These are phyloP conservation scores for Oegoconia quadripuncta DNA, from an alignment of 2,888 invertebrate species.

Conservation along the genomic window DNA sequence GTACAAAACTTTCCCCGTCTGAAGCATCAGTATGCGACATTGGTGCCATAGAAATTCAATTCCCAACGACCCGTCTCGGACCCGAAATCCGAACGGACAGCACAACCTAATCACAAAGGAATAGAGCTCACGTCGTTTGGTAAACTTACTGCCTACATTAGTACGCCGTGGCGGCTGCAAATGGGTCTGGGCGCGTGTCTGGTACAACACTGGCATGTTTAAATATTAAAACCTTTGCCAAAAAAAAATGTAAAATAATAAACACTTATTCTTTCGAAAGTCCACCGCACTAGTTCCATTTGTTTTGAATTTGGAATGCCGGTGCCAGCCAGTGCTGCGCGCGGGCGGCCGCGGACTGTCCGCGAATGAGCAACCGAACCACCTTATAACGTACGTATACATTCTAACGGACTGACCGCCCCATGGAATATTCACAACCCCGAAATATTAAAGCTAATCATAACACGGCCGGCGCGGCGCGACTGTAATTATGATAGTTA, in stretches of 20 bases:
- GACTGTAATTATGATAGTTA: conserved; percentile 45
- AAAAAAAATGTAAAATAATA: conserved; percentile 26
- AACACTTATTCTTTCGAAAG: conserved; percentile 4
- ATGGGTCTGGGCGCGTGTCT: conserved; percentile 57
- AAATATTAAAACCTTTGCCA: conserved; percentile 6
- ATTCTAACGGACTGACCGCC: conserved; percentile 55
- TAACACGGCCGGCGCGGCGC: conserved; percentile 47
- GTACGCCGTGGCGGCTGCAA: conserved; percentile 52
- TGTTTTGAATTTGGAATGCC: conserved; percentile 40
- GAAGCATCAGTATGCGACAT: conserved; percentile 42
- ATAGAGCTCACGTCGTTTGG: conserved; percentile 33
- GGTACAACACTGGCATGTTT: conserved; percentile 62
- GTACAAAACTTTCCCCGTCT: conserved; percentile 41
- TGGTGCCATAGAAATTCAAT: conserved; percentile 33
- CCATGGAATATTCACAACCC: conserved; percentile 64
- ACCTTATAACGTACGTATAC: conserved; percentile 66
- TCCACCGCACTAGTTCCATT: conserved; percentile 56
- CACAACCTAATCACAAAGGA: conserved; percentile 24
- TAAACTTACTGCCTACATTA: conserved; percentile 61
- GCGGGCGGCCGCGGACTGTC: conserved; percentile 72
- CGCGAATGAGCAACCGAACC: conserved; percentile 51
- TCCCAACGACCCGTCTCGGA: conserved; percentile 25
- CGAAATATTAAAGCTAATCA: conserved; percentile 38
- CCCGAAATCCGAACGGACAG: conserved; percentile 26
- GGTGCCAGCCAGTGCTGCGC: conserved; percentile 65